A percentile compares a stretch with the other conserved stretches of the same genome.
phyloP scores from a whole-genome alignment of 1,140 invertebrate species.

The Mylabris phalerata region DNA sequence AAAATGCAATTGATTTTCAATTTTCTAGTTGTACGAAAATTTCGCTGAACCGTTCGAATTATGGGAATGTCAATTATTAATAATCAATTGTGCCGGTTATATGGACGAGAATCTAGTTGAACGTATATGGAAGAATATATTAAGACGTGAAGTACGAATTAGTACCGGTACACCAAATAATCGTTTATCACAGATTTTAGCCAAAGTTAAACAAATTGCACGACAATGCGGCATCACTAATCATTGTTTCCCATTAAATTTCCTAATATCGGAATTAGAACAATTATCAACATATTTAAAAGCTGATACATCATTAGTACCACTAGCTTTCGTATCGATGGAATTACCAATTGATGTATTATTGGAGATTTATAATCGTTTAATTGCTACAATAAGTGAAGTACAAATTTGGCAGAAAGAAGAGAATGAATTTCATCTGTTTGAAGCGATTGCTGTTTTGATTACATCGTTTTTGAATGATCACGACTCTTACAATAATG shows the following conservation, averaged over 20 bases:
- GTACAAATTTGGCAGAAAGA: constrained; percentile 68
- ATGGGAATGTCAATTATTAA: constrained; percentile 79
- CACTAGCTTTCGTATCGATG: constrained; percentile 59
- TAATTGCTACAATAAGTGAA: constrained; percentile 41
- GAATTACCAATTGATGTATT: constrained; percentile 64
- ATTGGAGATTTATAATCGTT: constrained; percentile 66
- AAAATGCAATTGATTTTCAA: neutral
- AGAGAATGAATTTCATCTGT: constrained; percentile 70
- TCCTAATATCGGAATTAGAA: constrained; percentile 5
- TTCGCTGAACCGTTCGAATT: constrained; percentile 74
- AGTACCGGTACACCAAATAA: constrained; percentile 51
- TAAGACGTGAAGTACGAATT: constrained; percentile 51
- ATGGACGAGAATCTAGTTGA: constrained; percentile 64
- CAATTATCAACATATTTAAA: constrained; percentile 31
- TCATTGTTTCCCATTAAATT: constrained; percentile 67
- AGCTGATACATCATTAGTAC: constrained; percentile 60
- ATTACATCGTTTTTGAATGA: constrained; percentile 55
- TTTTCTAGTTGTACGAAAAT: constrained; percentile 67
- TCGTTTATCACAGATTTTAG: constrained; percentile 58
- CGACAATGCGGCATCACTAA: constrained; percentile 65
- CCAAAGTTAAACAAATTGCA: constrained; percentile 66
- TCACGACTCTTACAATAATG: constrained; percentile 45
- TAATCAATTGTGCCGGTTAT: constrained; percentile 78
- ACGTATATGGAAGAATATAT: constrained; percentile 72
- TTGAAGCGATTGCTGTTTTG: constrained; percentile 59